Percentiles rank a stretch among this genome's conserved stretches.
These are phyloP conservation scores for Acleris cristana DNA, from an alignment of 2,888 invertebrate genomes.

Conservation along the genomic window DNA sequence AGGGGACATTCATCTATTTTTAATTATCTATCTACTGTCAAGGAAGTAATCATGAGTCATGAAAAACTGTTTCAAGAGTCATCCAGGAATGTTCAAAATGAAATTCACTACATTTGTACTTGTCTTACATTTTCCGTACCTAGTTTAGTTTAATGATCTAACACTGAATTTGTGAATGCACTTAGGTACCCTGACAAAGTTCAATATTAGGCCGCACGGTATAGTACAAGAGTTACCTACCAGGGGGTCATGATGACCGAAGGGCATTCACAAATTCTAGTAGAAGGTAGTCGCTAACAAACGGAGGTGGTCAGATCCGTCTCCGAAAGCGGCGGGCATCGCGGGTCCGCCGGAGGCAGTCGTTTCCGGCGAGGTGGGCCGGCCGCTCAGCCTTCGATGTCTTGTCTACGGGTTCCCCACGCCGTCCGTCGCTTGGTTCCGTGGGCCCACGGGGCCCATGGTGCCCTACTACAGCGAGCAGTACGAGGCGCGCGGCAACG, in stretches of 20 bases:
- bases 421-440: constrained; percentile 94
- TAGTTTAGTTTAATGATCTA: constrained; percentile 51
- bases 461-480: constrained; percentile 87
- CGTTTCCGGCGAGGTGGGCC: constrained; percentile 88
- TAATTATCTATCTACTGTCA: not conserved
- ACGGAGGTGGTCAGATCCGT: constrained; percentile 82
- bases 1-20: not conserved
- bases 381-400: constrained; percentile 89
- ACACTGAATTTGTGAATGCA: constrained; percentile 39
- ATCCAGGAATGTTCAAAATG: constrained; percentile 48
- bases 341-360: constrained; percentile 86
- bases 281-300: constrained; percentile 55
- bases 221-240: not conserved
- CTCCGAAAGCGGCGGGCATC: constrained; percentile 84
- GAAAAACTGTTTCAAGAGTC: not conserved
- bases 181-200: no score
- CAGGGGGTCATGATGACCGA: constrained; percentile 4
- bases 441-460: constrained; percentile 87
- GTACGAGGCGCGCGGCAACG: constrained; percentile 90
- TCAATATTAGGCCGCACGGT: no score
- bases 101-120: constrained; percentile 55
- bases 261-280: constrained; percentile 48
- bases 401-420: constrained; percentile 92
- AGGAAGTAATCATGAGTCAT: not conserved
- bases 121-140: constrained; percentile 50